A percentile compares a stretch with the other conserved stretches of the same genome.
These are phyloP conservation scores for Diplosoma virens DNA, from an alignment of 23 tunicate genomes.

Conservation along the genomic window DNA sequence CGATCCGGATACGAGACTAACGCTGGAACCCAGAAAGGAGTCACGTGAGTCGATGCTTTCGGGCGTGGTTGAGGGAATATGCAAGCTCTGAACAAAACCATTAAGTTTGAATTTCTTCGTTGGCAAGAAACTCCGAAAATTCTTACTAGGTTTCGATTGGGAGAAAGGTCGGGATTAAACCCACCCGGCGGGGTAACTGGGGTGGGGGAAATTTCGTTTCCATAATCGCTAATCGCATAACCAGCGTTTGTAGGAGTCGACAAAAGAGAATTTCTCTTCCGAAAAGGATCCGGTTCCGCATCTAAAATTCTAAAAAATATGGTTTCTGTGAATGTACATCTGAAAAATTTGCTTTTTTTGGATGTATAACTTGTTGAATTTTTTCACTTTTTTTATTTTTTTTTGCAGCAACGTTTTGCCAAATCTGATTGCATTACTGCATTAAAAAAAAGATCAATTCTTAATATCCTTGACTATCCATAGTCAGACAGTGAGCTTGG, in stretches of 20 bases:
- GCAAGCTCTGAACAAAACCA: background rate
- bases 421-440: too few relatives aligned
- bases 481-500: too few relatives aligned
- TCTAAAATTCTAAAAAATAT: background rate
- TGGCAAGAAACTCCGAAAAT: too few relatives aligned
- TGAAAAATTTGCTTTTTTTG: too few relatives aligned
- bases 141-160: background rate
- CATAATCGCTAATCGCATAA: constrained; percentile 16
- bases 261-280: constrained; percentile 46
- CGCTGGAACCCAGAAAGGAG: constrained; percentile 4
- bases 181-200: constrained; percentile 59
- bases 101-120: background rate
- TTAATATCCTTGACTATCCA: too few relatives aligned
- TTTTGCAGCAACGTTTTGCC: too few relatives aligned
- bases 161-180: constrained; percentile 10
- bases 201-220: constrained; percentile 46
- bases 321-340: too few relatives aligned
- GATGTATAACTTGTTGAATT: too few relatives aligned
- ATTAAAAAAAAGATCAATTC: too few relatives aligned
- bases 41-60: background rate
- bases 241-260: constrained; percentile 25
- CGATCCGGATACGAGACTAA: constrained; percentile 8
- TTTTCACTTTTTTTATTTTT: too few relatives aligned
- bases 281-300: background rate
- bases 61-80: background rate